These are phyloP conservation scores for Circaetus cinerascens DNA, from an alignment of 2,113 vertebrate species.

Conservation along the genomic window DNA sequence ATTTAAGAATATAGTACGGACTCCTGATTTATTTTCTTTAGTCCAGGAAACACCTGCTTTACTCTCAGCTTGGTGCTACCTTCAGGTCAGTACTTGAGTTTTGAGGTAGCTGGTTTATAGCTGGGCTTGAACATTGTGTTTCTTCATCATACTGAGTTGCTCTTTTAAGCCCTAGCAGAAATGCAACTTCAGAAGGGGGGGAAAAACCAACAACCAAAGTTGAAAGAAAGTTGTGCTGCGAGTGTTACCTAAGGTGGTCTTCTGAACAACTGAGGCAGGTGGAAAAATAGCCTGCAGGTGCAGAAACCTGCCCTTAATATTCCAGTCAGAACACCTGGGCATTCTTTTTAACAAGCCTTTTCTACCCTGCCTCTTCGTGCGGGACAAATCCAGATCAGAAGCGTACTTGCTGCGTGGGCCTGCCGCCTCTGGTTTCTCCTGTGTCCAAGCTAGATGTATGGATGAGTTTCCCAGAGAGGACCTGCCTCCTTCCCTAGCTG, in stretches of 20 bases:
- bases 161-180: neutral
- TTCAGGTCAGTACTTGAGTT: neutral
- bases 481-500: neutral
- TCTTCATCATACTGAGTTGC: neutral
- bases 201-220: neutral
- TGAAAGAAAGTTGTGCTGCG: neutral
- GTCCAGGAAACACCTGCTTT: neutral
- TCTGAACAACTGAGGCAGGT: neutral
- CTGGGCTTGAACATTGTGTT: neutral
- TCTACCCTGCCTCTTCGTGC: accelerated
- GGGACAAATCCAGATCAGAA: accelerated
- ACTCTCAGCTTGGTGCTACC: neutral
- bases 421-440: neutral
- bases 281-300: neutral
- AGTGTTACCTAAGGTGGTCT: neutral
- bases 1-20: constrained; percentile 84
- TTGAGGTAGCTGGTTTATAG: neutral
- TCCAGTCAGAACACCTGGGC: too few relatives aligned
- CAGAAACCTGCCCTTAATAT: neutral
- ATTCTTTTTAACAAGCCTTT: neutral
- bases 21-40: constrained; percentile 63
- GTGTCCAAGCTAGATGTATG: accelerated
- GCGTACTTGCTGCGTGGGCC: accelerated
- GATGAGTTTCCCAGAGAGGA: neutral
- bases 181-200: neutral